phyloP scores from a whole-genome alignment of 2,888 invertebrate genomes.

The Physocephala rufipes region DNA sequence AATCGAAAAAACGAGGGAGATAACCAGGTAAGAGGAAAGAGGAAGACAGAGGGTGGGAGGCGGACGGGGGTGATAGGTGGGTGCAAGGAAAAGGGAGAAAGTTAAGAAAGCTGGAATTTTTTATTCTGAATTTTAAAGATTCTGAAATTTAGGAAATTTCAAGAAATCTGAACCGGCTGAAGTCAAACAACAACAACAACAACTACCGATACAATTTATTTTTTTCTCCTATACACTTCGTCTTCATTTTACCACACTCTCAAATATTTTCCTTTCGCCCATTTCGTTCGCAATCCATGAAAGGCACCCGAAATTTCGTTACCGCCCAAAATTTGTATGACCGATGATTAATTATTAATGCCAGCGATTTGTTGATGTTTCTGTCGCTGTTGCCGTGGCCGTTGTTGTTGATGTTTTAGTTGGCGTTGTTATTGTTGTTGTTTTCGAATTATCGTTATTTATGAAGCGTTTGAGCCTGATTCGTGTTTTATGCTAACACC shows the following conservation, averaged over 20 bases:
- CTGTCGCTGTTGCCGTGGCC: too few relatives aligned
- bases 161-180: too few relatives aligned
- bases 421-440: neutral
- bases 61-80: too few relatives aligned
- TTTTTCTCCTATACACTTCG: neutral
- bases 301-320: too few relatives aligned
- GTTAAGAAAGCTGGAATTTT: neutral
- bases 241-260: neutral
- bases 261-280: neutral
- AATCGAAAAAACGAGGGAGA: too few relatives aligned
- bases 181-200: too few relatives aligned
- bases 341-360: slow-evolving; percentile 29
- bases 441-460: slow-evolving; percentile 23
- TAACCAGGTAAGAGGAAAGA: too few relatives aligned
- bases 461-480: slow-evolving; percentile 15
- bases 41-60: too few relatives aligned
- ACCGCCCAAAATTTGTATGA: neutral
- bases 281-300: neutral
- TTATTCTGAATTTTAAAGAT: neutral
- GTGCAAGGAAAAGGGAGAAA: neutral
- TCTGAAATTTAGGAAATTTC: too few relatives aligned
- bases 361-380: slow-evolving; percentile 14
- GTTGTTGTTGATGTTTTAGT: too few relatives aligned
- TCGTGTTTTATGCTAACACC: neutral
- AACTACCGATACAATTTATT: neutral